Evolutionary conservation across 2,888 invertebrate species (phyloP).

Genomic region (Augochlorella aurata): DNA sequence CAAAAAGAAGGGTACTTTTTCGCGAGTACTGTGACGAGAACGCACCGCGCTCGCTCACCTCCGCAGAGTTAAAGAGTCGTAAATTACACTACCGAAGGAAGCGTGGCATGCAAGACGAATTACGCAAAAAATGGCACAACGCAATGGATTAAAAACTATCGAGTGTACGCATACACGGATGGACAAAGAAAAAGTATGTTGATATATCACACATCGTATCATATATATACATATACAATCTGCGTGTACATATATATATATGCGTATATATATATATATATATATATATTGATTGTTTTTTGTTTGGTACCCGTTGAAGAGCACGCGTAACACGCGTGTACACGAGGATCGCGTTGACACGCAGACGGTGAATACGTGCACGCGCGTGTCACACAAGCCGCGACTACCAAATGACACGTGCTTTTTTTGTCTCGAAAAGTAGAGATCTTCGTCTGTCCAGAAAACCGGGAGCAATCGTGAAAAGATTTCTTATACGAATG

Average conservation of each 20-base stretch:
- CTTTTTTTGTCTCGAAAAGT: slow-evolving; percentile 57
- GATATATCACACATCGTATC: slow-evolving; percentile 69
- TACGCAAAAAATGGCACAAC: slow-evolving; percentile 79
- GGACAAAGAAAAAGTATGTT: slow-evolving; percentile 66
- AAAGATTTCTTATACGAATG: too few relatives aligned
- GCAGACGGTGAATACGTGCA: slow-evolving; percentile 11
- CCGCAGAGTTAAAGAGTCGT: slow-evolving; percentile 68
- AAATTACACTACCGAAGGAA: slow-evolving; percentile 81
- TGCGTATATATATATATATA: slow-evolving; percentile 13
- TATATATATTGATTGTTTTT: not conserved
- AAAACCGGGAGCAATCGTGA: too few relatives aligned
- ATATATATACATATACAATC: slow-evolving; percentile 27
- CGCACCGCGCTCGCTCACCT: slow-evolving; percentile 65
- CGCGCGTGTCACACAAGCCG: slow-evolving; percentile 53
- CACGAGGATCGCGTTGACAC: slow-evolving; percentile 11
- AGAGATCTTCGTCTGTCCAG: not conserved
- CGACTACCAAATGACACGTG: slow-evolving; percentile 61
- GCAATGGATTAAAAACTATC: slow-evolving; percentile 73
- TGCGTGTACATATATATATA: not conserved
- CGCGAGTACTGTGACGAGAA: slow-evolving; percentile 28
- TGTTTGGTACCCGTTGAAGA: slow-evolving; percentile 52
- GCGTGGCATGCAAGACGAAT: slow-evolving; percentile 81
- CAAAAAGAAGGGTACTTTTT: slow-evolving; percentile 2
- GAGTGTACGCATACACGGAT: slow-evolving; percentile 72
- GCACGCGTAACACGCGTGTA: slow-evolving; percentile 43